These are phyloP conservation scores for Lynx canadensis DNA, from an alignment of 2,113 vertebrate genomes.

Conservation along the genomic window DNA sequence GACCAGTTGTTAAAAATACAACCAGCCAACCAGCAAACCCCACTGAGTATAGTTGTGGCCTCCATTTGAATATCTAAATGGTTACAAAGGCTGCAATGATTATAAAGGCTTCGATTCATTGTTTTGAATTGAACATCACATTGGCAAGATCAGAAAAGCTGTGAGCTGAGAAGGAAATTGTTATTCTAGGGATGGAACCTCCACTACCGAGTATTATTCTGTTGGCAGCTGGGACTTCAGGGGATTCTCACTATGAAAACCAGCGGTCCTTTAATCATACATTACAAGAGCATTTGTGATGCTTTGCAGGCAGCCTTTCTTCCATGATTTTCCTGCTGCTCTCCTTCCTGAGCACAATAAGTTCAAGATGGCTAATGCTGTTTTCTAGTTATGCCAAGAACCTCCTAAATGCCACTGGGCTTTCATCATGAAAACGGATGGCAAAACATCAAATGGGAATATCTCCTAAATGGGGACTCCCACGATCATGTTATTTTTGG, in stretches of 20 bases:
- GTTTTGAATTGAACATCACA: slow-evolving; percentile 46
- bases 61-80: background rate
- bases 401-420: slow-evolving; percentile 61
- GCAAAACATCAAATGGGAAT: slow-evolving; percentile 26
- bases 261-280: slow-evolving; percentile 60
- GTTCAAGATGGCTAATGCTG: slow-evolving; percentile 56
- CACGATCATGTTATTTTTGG: slow-evolving; percentile 98
- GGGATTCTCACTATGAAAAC: slow-evolving; percentile 60
- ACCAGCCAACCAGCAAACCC: background rate
- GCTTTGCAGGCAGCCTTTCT: slow-evolving; percentile 56
- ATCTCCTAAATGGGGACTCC: slow-evolving; percentile 84
- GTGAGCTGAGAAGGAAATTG: slow-evolving; percentile 67
- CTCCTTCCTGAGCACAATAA: slow-evolving; percentile 51
- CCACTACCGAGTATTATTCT: slow-evolving; percentile 36
- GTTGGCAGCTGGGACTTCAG: slow-evolving; percentile 17
- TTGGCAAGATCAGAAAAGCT: slow-evolving; percentile 49
- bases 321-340: slow-evolving; percentile 52
- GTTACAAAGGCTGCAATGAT: background rate
- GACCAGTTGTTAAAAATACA: slow-evolving; percentile 56
- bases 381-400: slow-evolving; percentile 49
- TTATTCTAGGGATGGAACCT: slow-evolving; percentile 14
- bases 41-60: slow-evolving; percentile 36
- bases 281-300: slow-evolving; percentile 52
- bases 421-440: slow-evolving; percentile 52
- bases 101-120: background rate